phyloP scores from a whole-genome alignment of 2,888 invertebrate species.

The Zelleria hepariella region DNA sequence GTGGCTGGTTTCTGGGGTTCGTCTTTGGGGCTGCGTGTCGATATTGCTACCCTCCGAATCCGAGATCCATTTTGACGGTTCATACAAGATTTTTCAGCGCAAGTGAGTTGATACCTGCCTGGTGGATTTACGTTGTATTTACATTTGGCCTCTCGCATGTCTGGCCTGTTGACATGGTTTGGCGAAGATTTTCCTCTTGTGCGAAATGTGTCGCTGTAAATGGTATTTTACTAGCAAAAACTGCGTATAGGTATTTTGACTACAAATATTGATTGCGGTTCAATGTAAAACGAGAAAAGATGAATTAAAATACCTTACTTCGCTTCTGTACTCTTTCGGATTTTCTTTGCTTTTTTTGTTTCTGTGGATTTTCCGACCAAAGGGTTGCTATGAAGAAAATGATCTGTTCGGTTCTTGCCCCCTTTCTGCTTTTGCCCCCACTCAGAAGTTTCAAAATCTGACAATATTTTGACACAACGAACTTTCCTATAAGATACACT shows the following conservation, averaged over 20 bases:
- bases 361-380: background rate
- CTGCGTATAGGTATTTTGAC: too few relatives aligned
- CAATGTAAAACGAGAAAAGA: background rate
- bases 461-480: too few relatives aligned
- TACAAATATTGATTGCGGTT: too few relatives aligned
- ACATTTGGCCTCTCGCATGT: background rate
- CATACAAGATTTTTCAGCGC: conserved; percentile 30
- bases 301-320: background rate
- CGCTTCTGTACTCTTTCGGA: background rate
- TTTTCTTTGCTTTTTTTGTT: background rate
- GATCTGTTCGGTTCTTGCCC: background rate
- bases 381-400: background rate
- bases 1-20: conserved; percentile 4
- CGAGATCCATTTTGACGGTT: conserved; percentile 24
- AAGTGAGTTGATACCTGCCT: conserved; percentile 25
- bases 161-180: background rate
- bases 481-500: too few relatives aligned
- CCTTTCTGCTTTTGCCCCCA: background rate
- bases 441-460: too few relatives aligned
- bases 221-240: too few relatives aligned
- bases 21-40: conserved; percentile 7
- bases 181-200: background rate
- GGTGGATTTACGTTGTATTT: background rate
- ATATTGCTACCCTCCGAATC: conserved; percentile 25
- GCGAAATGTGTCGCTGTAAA: background rate